Percentiles rank a stretch among this genome's conserved stretches.
These are phyloP conservation scores for Peromyscus maniculatus DNA, from an alignment of 2,113 vertebrate species.

Conservation along the genomic window DNA sequence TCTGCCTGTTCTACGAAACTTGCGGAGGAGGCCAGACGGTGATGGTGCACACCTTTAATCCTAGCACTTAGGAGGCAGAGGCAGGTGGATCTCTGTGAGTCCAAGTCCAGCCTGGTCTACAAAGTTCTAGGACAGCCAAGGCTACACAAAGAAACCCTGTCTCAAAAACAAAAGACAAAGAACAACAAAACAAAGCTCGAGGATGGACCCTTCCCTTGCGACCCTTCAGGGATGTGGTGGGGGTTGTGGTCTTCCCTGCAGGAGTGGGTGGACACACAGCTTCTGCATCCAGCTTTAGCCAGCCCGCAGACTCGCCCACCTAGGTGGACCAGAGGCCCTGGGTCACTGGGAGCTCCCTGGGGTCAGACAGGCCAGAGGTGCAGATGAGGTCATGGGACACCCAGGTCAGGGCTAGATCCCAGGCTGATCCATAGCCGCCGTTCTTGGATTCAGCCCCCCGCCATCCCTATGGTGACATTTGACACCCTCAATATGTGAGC, in stretches of 20 bases:
- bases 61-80: too few species aligned
- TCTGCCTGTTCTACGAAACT: background rate
- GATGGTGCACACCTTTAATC: too few species aligned
- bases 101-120: too few species aligned
- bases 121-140: too few species aligned
- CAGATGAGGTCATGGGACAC: background rate
- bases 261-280: accelerated
- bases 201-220: background rate
- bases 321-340: background rate
- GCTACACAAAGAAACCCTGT: too few species aligned
- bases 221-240: background rate
- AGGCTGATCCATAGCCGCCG: too few species aligned
- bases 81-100: too few species aligned
- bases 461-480: background rate
- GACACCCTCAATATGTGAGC: background rate
- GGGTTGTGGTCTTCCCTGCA: background rate
- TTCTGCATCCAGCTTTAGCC: background rate
- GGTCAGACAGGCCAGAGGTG: too few species aligned
- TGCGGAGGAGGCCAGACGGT: too few species aligned
- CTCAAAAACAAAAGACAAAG: too few species aligned
- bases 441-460: background rate
- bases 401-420: background rate
- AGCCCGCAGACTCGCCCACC: too few species aligned
- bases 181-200: background rate
- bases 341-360: accelerated